These are phyloP conservation scores for Zaprionus ghesquierei DNA, from an alignment of 1,140 invertebrate species.

Conservation along the genomic window DNA sequence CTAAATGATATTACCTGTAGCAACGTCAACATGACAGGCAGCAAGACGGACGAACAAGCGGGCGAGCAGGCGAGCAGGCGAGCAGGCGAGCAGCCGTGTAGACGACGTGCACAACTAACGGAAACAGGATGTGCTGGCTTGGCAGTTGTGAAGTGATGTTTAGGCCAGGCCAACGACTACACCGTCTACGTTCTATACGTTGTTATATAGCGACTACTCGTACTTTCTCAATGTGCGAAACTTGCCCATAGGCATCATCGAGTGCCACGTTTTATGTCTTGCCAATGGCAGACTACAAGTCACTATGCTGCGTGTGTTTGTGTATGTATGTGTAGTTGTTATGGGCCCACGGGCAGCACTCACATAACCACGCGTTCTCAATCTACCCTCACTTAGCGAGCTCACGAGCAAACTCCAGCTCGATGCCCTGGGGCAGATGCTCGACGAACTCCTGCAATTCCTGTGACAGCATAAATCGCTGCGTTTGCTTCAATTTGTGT, in stretches of 20 bases:
- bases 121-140: conserved; percentile 80
- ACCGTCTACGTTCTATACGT: not conserved
- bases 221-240: conserved; percentile 50
- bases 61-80: not conserved
- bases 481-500: conserved; percentile 29
- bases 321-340: conserved; percentile 45
- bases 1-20: conserved; percentile 81
- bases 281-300: conserved; percentile 57
- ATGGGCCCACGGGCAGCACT: conserved; percentile 62
- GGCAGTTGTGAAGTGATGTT: conserved; percentile 79
- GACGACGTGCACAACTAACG: conserved; percentile 63
- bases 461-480: conserved; percentile 76
- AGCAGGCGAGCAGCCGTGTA: not conserved
- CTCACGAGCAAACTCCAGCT: conserved; percentile 5
- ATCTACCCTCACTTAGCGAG: not conserved
- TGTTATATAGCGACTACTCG: not conserved
- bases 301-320: conserved; percentile 5
- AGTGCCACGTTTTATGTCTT: conserved; percentile 77
- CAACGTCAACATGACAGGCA: conserved; percentile 76
- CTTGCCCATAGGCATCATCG: conserved; percentile 76
- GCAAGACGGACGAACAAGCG: too few relatives aligned
- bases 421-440: conserved; percentile 25
- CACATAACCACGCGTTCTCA: conserved; percentile 36
- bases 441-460: conserved; percentile 20
- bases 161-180: conserved; percentile 52